phyloP scores from a whole-genome alignment of 2,888 invertebrate species.

The Oxystoma pomonae region DNA sequence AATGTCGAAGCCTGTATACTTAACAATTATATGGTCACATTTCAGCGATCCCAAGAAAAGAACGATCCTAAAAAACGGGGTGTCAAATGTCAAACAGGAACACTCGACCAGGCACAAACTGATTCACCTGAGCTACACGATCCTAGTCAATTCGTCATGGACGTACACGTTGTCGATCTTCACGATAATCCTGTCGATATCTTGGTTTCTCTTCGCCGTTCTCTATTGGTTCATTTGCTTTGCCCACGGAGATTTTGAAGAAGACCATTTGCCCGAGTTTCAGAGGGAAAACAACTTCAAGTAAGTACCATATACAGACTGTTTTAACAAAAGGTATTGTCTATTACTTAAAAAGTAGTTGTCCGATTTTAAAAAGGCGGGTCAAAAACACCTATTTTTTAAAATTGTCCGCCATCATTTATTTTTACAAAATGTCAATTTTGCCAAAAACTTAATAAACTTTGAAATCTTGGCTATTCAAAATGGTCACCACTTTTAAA shows the following conservation, averaged over 20 bases:
- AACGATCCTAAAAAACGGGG: slow-evolving; percentile 32
- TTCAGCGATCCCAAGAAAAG: too few species aligned
- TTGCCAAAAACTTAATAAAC: too few species aligned
- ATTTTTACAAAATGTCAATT: too few species aligned
- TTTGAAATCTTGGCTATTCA: too few species aligned
- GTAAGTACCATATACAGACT: slow-evolving; percentile 9
- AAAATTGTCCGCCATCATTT: too few species aligned
- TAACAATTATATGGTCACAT: too few species aligned
- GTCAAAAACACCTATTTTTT: too few species aligned
- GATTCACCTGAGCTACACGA: slow-evolving; percentile 35
- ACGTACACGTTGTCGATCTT: slow-evolving; percentile 61
- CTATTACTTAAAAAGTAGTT: too few species aligned
- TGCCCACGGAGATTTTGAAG: slow-evolving; percentile 78
- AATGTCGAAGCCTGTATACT: too few species aligned
- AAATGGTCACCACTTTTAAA: too few species aligned
- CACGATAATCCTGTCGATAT: slow-evolving; percentile 76
- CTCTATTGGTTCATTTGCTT: slow-evolving; percentile 86
- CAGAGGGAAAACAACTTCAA: slow-evolving; percentile 51
- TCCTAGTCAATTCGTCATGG: slow-evolving; percentile 33
- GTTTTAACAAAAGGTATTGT: neutral
- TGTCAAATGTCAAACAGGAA: slow-evolving; percentile 29
- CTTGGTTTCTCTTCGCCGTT: slow-evolving; percentile 82
- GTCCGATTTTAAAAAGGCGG: too few species aligned
- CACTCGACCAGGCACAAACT: slow-evolving; percentile 51
- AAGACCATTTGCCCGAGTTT: slow-evolving; percentile 52